Percentiles rank a stretch among this genome's conserved stretches.
These are phyloP conservation scores for Luperina testacea DNA, from an alignment of 2,888 invertebrate genomes.

Conservation along the genomic window DNA sequence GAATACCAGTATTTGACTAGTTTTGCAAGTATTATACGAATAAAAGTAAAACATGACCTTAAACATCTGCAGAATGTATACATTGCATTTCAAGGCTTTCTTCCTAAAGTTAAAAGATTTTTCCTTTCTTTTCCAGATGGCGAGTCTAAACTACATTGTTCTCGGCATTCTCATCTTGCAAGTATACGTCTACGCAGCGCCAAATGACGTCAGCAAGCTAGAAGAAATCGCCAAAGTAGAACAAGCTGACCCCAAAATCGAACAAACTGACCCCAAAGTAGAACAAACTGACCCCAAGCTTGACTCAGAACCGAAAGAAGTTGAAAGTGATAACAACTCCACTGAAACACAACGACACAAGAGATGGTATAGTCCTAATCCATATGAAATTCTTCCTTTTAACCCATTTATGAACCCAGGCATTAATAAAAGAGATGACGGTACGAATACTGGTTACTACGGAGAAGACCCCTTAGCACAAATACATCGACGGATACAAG, in stretches of 20 bases:
- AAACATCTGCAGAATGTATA: background rate
- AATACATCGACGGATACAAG: conserved; percentile 75
- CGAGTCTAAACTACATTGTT: conserved; percentile 65
- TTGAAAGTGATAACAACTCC: conserved; percentile 62
- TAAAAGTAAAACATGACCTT: background rate
- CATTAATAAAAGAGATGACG: conserved; percentile 70
- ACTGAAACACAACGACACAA: conserved; percentile 75
- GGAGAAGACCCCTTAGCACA: conserved; percentile 74
- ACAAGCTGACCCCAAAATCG: conserved; percentile 26
- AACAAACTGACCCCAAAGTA: conserved; percentile 26
- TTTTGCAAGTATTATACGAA: background rate
- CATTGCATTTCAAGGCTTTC: background rate
- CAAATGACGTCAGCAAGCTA: conserved; percentile 70
- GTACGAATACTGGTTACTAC: conserved; percentile 64
- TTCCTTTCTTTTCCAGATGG: conserved; percentile 81
- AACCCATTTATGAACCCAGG: conserved; percentile 69
- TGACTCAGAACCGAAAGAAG: conserved; percentile 62
- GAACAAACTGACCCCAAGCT: conserved; percentile 56
- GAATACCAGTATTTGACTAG: background rate
- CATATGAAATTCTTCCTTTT: conserved; percentile 71
- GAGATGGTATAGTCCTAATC: conserved; percentile 75
- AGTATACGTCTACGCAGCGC: conserved; percentile 74
- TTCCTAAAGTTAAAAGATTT: background rate
- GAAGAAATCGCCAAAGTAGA: conserved; percentile 69
- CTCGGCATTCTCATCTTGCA: conserved; percentile 74